These are phyloP conservation scores for Lacerta viridis DNA, from an alignment of 2,797 vertebrate genomes.

Conservation along the genomic window DNA sequence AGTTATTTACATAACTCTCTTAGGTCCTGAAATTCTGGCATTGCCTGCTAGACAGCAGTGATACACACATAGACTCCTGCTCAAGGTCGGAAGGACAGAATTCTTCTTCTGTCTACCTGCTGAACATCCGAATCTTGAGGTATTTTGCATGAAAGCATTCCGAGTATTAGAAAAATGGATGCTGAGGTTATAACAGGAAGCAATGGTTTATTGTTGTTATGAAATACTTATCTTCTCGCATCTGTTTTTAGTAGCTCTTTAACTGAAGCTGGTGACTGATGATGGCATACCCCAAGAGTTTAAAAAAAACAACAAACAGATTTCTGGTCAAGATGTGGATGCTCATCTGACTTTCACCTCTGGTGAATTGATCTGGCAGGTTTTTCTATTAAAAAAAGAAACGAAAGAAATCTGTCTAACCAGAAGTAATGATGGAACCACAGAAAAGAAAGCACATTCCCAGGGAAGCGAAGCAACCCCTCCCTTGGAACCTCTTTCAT, in stretches of 20 bases:
- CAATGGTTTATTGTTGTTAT: not conserved
- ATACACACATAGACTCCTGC: not conserved
- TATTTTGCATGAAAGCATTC: not conserved
- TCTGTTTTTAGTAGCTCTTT: conserved; percentile 4
- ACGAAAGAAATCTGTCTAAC: not conserved
- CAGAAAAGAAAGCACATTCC: not conserved
- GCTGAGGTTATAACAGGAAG: not conserved
- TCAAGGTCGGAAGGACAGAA: not conserved
- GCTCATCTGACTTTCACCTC: not conserved
- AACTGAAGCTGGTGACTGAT: not conserved
- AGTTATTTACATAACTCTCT: not conserved
- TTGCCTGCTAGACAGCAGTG: too few relatives aligned
- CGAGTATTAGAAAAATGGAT: not conserved
- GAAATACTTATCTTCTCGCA: too few relatives aligned
- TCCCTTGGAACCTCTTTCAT: not conserved
- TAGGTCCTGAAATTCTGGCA: not conserved
- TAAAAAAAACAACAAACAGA: not conserved
- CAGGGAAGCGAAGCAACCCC: not conserved
- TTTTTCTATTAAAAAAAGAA: not conserved
- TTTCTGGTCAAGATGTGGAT: not conserved
- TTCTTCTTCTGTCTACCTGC: too few relatives aligned
- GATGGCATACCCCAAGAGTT: not conserved
- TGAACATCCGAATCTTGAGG: not conserved
- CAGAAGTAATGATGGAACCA: not conserved
- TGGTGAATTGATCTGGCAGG: not conserved